Base-by-base conservation (phyloP, 2,888 invertebrate genomes). In the Cephus spinipes region DNA sequence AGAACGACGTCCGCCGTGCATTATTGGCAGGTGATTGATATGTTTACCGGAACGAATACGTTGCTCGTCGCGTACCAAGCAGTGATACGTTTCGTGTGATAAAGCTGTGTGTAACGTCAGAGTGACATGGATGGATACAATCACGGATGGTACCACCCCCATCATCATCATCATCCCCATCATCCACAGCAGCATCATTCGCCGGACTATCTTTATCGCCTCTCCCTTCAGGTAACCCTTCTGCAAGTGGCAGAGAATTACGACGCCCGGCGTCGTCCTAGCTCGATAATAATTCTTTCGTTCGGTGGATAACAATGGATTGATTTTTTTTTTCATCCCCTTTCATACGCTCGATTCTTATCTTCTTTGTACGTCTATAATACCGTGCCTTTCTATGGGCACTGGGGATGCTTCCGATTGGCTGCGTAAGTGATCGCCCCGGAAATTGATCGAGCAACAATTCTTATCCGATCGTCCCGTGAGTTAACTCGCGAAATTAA, bases 161-260 rank as follows among this genome's bases (percentile, higher is more conserved):
- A 87, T 80, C 87, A 86, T 79, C 85, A 86, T 74, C 83, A 85
- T 80, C 81, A 83, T 74, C 82, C 79, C 68, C 83, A 85, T 80
- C 81, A 87, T 76, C 83, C 86, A 77, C 83, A 84, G 33, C 89
- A 89, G 81, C 89, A 90, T 81, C 89, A 89, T 81, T 87, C 89
- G 55, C 87, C 90, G 84, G 89, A 91, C 87, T 91, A 91, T 83
- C 89, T 91, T 69, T 91, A 91, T 86, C 89, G 91, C 82, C 90
- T 91, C 82, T 91, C 91, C 73, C 86, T 91, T 40, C 91, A 91
- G 91, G 91, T 91, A 91, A 88, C 84, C 80, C 73, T 55, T 55
- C 55, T 23, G 23, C 55, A 15, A 55, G 23, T 55, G 55, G 23
- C 55, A 55, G 23, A 55, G 55, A 55, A 55, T 23, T 55, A 55